These are phyloP conservation scores for Tenualosa thibaudeaui DNA, from an alignment of 2,797 vertebrate species.

Conservation along the genomic window DNA sequence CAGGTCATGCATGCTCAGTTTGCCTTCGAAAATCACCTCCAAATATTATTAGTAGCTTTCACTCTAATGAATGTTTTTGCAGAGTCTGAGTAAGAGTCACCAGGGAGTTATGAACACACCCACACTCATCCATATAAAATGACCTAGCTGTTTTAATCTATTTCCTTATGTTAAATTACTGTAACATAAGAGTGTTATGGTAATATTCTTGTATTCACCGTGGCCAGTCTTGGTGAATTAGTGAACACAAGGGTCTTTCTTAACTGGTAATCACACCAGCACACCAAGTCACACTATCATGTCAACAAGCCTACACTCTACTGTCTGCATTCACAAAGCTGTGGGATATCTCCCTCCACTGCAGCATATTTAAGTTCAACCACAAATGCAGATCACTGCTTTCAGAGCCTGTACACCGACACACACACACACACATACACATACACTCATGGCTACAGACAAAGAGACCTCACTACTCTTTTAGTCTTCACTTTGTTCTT, in stretches of 20 bases:
- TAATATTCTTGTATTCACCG: background rate
- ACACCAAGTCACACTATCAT: constrained; percentile 26
- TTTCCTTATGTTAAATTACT: background rate
- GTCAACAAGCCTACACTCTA: constrained; percentile 36
- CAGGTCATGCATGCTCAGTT: constrained; percentile 15
- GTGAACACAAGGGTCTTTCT: background rate
- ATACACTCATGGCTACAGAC: background rate
- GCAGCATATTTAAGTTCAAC: background rate
- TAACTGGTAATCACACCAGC: background rate
- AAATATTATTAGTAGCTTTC: background rate
- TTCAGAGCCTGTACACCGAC: background rate
- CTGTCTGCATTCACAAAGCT: constrained; percentile 39
- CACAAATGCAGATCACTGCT: background rate
- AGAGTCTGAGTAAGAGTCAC: background rate
- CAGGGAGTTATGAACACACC: background rate
- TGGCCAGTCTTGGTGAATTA: background rate
- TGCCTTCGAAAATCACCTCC: background rate
- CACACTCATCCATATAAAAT: background rate
- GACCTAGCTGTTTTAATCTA: background rate
- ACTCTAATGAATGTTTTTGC: constrained; percentile 3
- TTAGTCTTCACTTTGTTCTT: too few relatives aligned
- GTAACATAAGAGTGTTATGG: background rate
- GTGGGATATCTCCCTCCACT: constrained; percentile 7
- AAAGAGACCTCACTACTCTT: background rate
- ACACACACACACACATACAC: background rate